phyloP scores from a whole-genome alignment of 2,113 vertebrate species.

The Tympanuchus pallidicinctus region DNA sequence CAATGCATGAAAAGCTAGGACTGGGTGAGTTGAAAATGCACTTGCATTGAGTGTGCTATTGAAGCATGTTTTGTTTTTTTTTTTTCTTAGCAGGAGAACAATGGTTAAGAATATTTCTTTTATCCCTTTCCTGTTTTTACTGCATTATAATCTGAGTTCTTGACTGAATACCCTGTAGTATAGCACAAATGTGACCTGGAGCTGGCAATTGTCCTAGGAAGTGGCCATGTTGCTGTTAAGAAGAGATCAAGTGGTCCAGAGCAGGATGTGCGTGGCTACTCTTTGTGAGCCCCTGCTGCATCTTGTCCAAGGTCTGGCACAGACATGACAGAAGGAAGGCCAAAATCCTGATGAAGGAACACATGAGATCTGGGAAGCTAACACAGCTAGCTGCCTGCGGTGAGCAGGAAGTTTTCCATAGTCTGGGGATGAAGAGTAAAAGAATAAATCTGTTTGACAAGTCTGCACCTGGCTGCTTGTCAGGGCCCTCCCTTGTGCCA shows the following conservation, averaged over 20 bases:
- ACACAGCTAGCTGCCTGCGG: background rate
- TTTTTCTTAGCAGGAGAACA: background rate
- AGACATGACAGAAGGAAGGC: background rate
- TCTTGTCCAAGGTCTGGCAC: background rate
- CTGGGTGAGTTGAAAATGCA: background rate
- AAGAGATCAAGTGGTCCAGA: background rate
- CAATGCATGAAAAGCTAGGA: background rate
- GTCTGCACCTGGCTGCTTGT: background rate
- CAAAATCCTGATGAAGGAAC: background rate
- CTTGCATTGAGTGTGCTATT: background rate
- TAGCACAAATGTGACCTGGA: background rate
- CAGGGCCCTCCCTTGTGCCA: background rate
- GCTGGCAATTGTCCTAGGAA: background rate
- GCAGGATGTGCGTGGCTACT: background rate
- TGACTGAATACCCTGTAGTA: background rate
- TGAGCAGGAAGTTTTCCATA: background rate
- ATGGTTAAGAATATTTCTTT: background rate
- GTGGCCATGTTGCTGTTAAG: background rate
- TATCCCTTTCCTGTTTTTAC: background rate
- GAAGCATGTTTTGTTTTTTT: background rate
- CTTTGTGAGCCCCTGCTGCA: constrained; percentile 54
- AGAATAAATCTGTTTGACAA: background rate
- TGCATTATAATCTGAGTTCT: background rate
- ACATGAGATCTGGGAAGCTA: background rate
- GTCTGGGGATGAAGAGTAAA: background rate